Conservation (phyloP, 2,113 vertebrate species). For the Dryoscopus gambensis region DNA sequence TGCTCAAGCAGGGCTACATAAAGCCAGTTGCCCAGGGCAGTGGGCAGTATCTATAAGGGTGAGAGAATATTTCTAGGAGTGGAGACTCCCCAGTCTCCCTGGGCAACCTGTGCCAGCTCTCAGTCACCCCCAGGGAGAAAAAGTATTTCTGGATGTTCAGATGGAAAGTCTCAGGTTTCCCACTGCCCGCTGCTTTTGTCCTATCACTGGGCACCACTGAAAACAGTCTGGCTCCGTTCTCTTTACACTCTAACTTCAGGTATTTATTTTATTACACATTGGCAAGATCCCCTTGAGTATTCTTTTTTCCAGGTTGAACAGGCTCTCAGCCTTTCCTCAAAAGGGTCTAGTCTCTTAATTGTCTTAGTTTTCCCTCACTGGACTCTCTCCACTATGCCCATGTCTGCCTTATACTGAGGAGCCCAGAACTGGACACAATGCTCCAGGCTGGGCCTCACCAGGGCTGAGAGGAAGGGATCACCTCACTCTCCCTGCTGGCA, state of each 20-base stretch:
- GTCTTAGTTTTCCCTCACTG: not conserved
- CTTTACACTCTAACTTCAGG: not conserved
- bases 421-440: not conserved
- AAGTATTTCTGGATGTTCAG: not conserved
- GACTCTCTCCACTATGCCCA: not conserved
- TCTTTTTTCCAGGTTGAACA: not conserved
- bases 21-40: rapidly evolving
- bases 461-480: not conserved
- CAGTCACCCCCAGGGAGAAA: not conserved
- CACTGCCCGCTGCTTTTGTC: not conserved
- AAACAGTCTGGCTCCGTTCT: not conserved
- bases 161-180: not conserved
- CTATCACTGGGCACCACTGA: not conserved
- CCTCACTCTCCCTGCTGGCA: not conserved
- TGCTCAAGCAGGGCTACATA: not conserved
- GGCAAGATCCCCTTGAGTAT: not conserved
- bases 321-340: not conserved
- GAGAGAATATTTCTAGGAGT: not conserved
- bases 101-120: not conserved
- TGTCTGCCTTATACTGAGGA: not conserved
- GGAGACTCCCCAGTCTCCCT: not conserved
- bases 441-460: not conserved
- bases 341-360: not conserved
- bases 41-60: not conserved
- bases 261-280: not conserved